A percentile compares a stretch with the other conserved stretches of the same genome.
Conservation (phyloP, 2,888 invertebrate species). For the Melipona beecheii region DNA sequence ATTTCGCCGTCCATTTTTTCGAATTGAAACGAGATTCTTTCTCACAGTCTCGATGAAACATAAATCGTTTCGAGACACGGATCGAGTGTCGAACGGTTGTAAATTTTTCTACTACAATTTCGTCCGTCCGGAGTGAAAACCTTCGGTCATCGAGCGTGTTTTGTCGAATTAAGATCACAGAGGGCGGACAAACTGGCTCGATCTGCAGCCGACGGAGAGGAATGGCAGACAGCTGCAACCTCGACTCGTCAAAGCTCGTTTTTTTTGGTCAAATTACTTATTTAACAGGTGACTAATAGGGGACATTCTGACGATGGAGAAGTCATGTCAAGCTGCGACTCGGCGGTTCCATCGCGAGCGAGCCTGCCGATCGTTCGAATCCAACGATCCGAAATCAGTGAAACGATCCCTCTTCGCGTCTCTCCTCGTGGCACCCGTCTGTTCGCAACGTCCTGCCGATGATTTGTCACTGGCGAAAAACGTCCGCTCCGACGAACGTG, state of each 20-base stretch:
- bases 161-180: not conserved
- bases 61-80: no score
- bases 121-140: no score
- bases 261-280: slow-evolving; percentile 43
- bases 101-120: no score
- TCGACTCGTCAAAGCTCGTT: slow-evolving; percentile 18
- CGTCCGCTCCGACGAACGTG: not conserved
- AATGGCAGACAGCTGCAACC: slow-evolving; percentile 37
- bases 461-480: not conserved
- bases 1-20: not conserved
- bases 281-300: slow-evolving; percentile 55
- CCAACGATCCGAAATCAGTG: not conserved
- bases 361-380: not conserved
- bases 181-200: slow-evolving; percentile 20
- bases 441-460: not conserved
- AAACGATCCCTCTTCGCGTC: slow-evolving; percentile 2
- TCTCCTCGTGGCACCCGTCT: not conserved
- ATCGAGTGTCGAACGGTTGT: no score
- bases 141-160: slow-evolving; percentile 23
- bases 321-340: slow-evolving; percentile 12
- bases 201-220: slow-evolving; percentile 44
- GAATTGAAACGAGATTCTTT: no score
- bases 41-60: no score
- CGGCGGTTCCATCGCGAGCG: not conserved
- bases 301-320: slow-evolving; percentile 9